Evolutionary conservation across 1,140 invertebrate species (phyloP), one percentile per base, ranked within the genome.

Genomic region (Phymorhynchus buccinoides): DNA sequence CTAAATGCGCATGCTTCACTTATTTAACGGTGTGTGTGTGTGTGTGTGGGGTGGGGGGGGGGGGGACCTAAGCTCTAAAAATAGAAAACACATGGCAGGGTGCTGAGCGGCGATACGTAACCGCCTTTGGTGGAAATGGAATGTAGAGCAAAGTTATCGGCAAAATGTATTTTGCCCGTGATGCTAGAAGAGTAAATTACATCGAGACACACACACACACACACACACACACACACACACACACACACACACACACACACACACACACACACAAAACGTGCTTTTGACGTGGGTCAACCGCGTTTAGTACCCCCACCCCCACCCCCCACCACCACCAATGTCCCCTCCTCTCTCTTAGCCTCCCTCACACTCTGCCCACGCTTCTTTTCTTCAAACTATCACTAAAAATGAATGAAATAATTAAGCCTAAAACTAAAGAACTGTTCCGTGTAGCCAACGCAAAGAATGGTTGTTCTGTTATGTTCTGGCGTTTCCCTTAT

Each of bases 151-250:
- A n/a, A n/a, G n/a, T n/a, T n/a, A n/a, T n/a, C n/a, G n/a, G n/a
- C n/a, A n/a, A n/a, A n/a, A n/a, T n/a, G n/a, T n/a, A n/a, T n/a
- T n/a, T n/a, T n/a, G n/a, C n/a, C n/a, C n/a, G n/a, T n/a, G n/a
- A n/a, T n/a, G n/a, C n/a, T n/a, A n/a, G n/a, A n/a, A n/a, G n/a
- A n/a, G n/a, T n/a, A n/a, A n/a, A n/a, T n/a, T n/a, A n/a, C n/a
- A n/a, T n/a, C n/a, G n/a, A 71, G 16, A 71, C 66, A 71, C 66
- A 71, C 66, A 71, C 66, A 71, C 66, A 71, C 66, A 71, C 66
- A 71, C 66, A 71, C 66, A 71, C 66, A 68, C 27, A 71, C 66
- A 71, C 66, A 71, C 66, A 71, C 66, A 71, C 66, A 71, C 66
- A 71, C 66, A 71, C 66, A 71, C 66, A 71, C 66, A 71, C 66